Percentiles rank a stretch among this genome's conserved stretches.
Conservation (phyloP, 2,113 vertebrate species). For the Gorsachius goisagi region DNA sequence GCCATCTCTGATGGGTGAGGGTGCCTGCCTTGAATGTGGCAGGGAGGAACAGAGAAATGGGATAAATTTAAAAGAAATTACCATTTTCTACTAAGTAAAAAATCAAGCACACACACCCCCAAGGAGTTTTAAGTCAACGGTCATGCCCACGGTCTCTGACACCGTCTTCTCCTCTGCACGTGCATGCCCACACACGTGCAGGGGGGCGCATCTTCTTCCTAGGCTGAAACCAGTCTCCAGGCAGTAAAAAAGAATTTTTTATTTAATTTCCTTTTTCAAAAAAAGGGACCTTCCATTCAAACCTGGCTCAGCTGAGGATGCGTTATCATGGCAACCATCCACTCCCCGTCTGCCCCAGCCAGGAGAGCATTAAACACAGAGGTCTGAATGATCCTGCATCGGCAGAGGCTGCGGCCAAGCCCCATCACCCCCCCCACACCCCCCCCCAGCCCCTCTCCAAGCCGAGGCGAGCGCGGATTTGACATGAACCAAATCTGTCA, state of each 20-base stretch:
- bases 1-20: neutral
- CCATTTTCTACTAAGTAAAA: neutral
- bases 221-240: neutral
- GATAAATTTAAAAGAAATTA: neutral
- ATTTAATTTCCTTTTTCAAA: neutral
- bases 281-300: neutral
- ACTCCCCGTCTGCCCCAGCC: neutral
- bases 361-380: neutral
- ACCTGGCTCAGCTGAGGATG: neutral
- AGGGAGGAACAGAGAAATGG: neutral
- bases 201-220: accelerated
- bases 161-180: neutral
- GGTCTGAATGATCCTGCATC: neutral
- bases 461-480: neutral
- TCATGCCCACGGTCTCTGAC: accelerated
- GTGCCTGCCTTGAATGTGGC: neutral
- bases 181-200: accelerated
- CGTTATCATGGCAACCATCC: neutral
- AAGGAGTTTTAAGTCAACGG: neutral
- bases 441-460: neutral
- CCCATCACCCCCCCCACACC: neutral
- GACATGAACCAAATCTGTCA: constrained; percentile 73
- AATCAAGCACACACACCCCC: neutral
- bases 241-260: neutral
- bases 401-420: neutral